A percentile compares a stretch with the other conserved stretches of the same genome.
phyloP scores from a whole-genome alignment of 2,113 vertebrate species.

The Chroicocephalus ridibundus region DNA sequence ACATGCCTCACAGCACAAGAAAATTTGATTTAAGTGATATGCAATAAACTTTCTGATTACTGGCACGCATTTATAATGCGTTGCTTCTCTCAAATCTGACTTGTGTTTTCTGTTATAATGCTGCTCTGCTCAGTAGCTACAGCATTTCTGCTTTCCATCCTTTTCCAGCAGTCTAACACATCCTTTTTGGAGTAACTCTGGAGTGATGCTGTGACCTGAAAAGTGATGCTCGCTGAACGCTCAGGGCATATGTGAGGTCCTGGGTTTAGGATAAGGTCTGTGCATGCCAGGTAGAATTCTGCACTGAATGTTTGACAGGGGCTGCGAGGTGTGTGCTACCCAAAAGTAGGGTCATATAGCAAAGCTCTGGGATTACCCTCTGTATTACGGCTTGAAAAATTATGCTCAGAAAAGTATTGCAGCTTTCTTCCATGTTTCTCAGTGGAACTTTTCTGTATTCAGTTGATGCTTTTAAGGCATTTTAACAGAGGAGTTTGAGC shows the following conservation, averaged over 20 bases:
- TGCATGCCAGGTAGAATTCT: neutral
- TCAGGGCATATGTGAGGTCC: neutral
- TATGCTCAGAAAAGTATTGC: neutral
- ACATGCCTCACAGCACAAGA: neutral
- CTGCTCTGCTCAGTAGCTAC: neutral
- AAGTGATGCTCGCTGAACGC: neutral
- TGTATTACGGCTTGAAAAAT: neutral
- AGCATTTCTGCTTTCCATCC: neutral
- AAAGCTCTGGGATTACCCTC: neutral
- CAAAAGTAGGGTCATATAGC: neutral
- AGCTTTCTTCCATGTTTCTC: neutral
- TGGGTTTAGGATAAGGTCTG: neutral
- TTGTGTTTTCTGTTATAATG: neutral
- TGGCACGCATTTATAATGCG: neutral
- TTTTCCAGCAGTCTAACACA: too few relatives aligned
- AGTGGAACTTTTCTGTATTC: neutral
- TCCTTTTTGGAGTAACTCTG: neutral
- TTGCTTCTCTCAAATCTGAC: neutral
- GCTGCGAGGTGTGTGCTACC: neutral
- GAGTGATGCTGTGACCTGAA: neutral
- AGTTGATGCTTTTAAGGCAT: neutral
- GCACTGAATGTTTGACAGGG: neutral
- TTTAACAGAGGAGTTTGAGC: neutral
- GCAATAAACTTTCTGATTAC: neutral
- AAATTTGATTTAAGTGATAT: neutral